Evolutionary conservation across 2,888 invertebrate species (phyloP).

Genomic region (Carpatolechia fugitivella): DNA sequence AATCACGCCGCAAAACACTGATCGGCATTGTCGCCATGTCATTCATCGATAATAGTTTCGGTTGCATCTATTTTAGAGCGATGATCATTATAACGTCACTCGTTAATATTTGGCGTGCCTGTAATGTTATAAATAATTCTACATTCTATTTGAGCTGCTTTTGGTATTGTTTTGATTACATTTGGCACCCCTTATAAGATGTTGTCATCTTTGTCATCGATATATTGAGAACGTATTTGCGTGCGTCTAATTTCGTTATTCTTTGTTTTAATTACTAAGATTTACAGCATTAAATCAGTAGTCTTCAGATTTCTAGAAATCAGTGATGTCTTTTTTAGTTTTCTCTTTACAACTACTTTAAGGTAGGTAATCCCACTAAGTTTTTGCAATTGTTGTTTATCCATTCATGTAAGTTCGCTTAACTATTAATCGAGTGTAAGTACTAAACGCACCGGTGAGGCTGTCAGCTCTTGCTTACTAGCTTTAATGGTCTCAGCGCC

Average conservation of each 20-base stretch:
- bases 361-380: neutral
- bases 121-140: conserved; percentile 21
- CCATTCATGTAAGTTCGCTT: neutral
- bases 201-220: conserved; percentile 5
- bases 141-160: conserved; percentile 31
- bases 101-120: conserved; percentile 3
- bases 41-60: conserved; percentile 1
- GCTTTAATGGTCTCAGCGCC: conserved; percentile 40
- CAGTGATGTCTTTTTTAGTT: neutral
- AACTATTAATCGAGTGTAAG: conserved; percentile 5
- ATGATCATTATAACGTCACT: conserved; percentile 1
- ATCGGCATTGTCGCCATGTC: neutral
- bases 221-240: neutral
- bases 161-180: conserved; percentile 39
- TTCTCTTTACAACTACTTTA: neutral
- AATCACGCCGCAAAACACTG: neutral
- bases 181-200: conserved; percentile 20
- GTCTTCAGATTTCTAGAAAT: too few species aligned
- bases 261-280: too few species aligned
- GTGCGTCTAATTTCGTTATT: neutral
- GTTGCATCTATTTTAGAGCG: conserved; percentile 1
- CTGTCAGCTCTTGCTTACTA: conserved; percentile 19
- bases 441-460: neutral
- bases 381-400: conserved; percentile 1
- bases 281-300: too few species aligned